A percentile compares a stretch with the other conserved stretches of the same genome.
phyloP scores from a whole-genome alignment of 2,888 invertebrate species.

The Pteria penguin region DNA sequence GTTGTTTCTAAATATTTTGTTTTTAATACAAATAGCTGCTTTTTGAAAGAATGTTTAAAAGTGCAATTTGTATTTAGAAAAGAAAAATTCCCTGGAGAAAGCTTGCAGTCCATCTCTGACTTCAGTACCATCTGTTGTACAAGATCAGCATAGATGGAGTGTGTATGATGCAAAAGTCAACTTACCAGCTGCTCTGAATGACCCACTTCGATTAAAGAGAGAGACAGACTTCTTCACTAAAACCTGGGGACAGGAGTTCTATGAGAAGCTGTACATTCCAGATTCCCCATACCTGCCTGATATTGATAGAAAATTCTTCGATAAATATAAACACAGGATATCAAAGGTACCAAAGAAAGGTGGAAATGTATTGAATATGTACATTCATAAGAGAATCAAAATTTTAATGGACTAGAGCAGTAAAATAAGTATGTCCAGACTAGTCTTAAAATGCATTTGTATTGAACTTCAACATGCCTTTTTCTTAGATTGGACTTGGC shows the following conservation, averaged over 20 bases:
- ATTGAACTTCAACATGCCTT: too few relatives aligned
- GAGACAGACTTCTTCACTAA: slow-evolving; percentile 94
- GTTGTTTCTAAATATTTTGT: too few relatives aligned
- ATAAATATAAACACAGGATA: slow-evolving; percentile 89
- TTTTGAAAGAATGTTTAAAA: too few relatives aligned
- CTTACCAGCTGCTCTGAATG: slow-evolving; percentile 96
- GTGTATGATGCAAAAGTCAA: slow-evolving; percentile 95
- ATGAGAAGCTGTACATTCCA: slow-evolving; percentile 88
- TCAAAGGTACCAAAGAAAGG: too few relatives aligned
- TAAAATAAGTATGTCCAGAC: too few relatives aligned
- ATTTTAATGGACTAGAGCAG: too few relatives aligned
- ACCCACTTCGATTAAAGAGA: slow-evolving; percentile 89
- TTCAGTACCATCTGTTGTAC: slow-evolving; percentile 73
- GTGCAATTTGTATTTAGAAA: too few relatives aligned
- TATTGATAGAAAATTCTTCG: slow-evolving; percentile 91
- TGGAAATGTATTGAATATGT: too few relatives aligned
- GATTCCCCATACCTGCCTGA: slow-evolving; percentile 91
- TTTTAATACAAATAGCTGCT: too few relatives aligned
- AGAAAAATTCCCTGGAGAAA: not conserved
- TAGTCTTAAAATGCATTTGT: too few relatives aligned
- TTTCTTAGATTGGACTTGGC: too few relatives aligned
- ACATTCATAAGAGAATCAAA: too few relatives aligned
- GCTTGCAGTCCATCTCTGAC: not conserved
- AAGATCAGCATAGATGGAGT: slow-evolving; percentile 85
- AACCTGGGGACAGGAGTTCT: slow-evolving; percentile 97